These are phyloP conservation scores for Prunella himalayana DNA, from an alignment of 2,113 vertebrate genomes.

Conservation along the genomic window DNA sequence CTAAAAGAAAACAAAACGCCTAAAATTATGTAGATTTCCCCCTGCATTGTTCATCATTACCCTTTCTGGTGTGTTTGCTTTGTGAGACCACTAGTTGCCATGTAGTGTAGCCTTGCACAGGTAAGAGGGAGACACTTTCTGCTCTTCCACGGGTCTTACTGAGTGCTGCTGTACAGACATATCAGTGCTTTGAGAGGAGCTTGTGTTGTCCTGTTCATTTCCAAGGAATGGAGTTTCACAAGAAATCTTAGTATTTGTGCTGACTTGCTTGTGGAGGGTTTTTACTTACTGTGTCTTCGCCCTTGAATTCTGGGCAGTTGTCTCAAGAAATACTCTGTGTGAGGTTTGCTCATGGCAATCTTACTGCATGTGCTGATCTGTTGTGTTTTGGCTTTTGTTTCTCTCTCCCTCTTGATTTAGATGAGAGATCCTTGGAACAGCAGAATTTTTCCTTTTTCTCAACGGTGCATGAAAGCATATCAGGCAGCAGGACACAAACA, in stretches of 20 bases:
- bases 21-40: background rate
- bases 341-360: background rate
- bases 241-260: background rate
- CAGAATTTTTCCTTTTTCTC: slow-evolving; percentile 57
- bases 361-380: background rate
- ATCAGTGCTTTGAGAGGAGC: background rate
- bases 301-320: background rate
- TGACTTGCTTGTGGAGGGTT: background rate
- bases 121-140: background rate
- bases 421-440: slow-evolving; percentile 51
- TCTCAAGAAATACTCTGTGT: background rate
- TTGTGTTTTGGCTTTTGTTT: background rate
- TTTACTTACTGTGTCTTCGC: background rate
- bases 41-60: background rate
- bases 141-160: rapidly evolving
- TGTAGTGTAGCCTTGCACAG: background rate
- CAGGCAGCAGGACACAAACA: slow-evolving; percentile 49
- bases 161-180: rapidly evolving
- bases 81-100: background rate
- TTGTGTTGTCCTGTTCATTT: background rate
- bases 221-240: background rate
- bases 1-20: background rate
- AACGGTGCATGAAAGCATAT: slow-evolving; percentile 27
- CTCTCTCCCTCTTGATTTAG: slow-evolving; percentile 61
- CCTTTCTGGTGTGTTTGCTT: background rate